Conservation (phyloP, 2,888 invertebrate genomes). For the Dorcus parallelipipedus region DNA sequence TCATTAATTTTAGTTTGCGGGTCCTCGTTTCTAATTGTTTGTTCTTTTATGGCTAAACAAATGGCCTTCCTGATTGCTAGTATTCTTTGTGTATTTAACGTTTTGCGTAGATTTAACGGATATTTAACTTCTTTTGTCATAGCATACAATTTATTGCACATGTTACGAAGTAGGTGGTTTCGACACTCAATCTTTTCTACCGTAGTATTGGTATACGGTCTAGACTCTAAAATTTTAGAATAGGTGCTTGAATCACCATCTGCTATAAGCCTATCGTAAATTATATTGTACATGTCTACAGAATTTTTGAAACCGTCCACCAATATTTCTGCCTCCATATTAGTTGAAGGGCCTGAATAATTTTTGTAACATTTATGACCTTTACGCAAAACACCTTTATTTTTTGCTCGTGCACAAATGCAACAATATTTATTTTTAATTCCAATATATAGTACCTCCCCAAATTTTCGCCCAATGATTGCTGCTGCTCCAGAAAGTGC, state of each 20-base stretch:
- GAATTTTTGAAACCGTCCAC: conserved; percentile 20
- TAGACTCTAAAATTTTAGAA: conserved; percentile 14
- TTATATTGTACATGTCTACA: conserved; percentile 17
- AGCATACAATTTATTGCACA: conserved; percentile 11
- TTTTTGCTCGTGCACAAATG: conserved; percentile 23
- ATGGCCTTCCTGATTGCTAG: no score
- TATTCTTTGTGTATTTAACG: no score
- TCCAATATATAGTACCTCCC: conserved; percentile 30
- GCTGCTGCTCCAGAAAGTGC: conserved; percentile 13
- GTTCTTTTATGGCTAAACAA: no score
- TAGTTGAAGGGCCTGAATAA: conserved; percentile 26
- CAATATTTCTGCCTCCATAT: conserved; percentile 16
- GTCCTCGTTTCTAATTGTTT: no score
- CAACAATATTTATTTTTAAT: conserved; percentile 33
- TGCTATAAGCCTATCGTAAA: conserved; percentile 19
- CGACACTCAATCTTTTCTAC: conserved; percentile 23
- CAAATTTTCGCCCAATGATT: conserved; percentile 12
- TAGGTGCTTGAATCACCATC: conserved; percentile 24
- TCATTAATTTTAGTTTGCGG: no score
- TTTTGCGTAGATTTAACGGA: no score
- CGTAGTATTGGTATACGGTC: conserved; percentile 8
- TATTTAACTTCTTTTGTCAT: no score
- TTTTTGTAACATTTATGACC: conserved; percentile 31
- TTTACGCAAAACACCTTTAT: conserved; percentile 9
- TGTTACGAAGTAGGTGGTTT: conserved; percentile 24